Evolutionary conservation across 1,140 invertebrate species (phyloP).

Genomic region (Drosophila sproati): DNA sequence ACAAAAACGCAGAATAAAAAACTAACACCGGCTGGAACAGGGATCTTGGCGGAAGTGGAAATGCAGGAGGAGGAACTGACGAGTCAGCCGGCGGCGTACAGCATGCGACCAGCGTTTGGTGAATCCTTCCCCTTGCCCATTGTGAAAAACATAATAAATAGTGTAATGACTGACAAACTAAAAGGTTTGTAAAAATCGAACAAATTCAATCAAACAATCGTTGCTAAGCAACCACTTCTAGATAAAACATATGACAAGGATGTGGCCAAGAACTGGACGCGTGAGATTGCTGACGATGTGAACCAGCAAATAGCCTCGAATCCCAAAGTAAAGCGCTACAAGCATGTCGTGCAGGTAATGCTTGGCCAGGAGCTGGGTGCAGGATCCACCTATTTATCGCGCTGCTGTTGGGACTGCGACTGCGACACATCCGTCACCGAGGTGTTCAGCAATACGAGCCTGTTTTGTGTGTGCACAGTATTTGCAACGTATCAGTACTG

Average conservation of each 20-base stretch:
- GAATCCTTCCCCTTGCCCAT: slow-evolving; percentile 70
- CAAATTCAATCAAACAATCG: slow-evolving; percentile 1
- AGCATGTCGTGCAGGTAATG: slow-evolving; percentile 74
- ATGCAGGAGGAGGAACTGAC: slow-evolving; percentile 26
- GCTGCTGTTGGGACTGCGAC: slow-evolving; percentile 74
- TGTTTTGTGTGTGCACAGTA: slow-evolving; percentile 73
- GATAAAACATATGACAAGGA: slow-evolving; percentile 68
- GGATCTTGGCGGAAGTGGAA: slow-evolving; percentile 16
- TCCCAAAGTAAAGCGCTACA: slow-evolving; percentile 64
- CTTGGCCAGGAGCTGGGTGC: slow-evolving; percentile 71
- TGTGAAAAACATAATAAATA: slow-evolving; percentile 61
- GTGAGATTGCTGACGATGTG: slow-evolving; percentile 68
- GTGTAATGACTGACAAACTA: slow-evolving; percentile 59
- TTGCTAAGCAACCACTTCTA: slow-evolving; percentile 59
- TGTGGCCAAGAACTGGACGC: slow-evolving; percentile 58
- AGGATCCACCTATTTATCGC: slow-evolving; percentile 60
- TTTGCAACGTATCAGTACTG: slow-evolving; percentile 72
- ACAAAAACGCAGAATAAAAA: slow-evolving; percentile 13
- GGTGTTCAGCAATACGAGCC: slow-evolving; percentile 65
- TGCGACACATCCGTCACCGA: slow-evolving; percentile 71
- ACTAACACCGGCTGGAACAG: slow-evolving; percentile 15
- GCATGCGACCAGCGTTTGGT: slow-evolving; percentile 71
- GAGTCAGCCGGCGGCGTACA: slow-evolving; percentile 59
- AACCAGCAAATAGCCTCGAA: slow-evolving; percentile 65
- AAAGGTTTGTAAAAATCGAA: slow-evolving; percentile 57